Evolutionary conservation across 2,888 invertebrate species (phyloP), one percentile per base, ranked within the genome.

Genomic region (Congeria kusceri): DNA sequence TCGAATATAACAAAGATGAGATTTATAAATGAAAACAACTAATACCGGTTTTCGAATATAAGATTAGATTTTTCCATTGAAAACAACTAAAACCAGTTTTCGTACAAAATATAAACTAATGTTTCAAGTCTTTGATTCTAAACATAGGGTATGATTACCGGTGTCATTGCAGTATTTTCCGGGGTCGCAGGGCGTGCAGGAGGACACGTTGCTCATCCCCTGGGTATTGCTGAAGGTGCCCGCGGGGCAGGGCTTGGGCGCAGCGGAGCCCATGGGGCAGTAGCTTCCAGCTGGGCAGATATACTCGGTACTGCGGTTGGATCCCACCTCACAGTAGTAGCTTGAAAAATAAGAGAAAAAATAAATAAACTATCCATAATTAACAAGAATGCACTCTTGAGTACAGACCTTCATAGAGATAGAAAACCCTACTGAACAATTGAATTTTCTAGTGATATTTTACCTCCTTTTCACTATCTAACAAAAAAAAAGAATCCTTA

Each of bases 81-180:
- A 44, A 44, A 9, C 46, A 44, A 44, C 46, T 18, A 44, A 13
- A 44, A 13, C 46, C 9, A 44, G 18, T 18, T 13, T 13, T 13
- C 46, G 18, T 44, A 18, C 18, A 9, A 9, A 13, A 9, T 13
- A 9, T 18, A 13, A 44, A 13, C 18, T 44, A 9, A 44, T 44
- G 9, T 18, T 44, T 44, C 18, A 18, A 44, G 11, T 18, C 9
- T 44, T 44, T 18, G 18, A 44, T 44, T 13, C 18, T 13, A 9
- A 44, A 13, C 9, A 44, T 18, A 13, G 11, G 9, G 32, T n/a
- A 18, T 9, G 29, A 76, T 62, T 76, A 91, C 92, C 92, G 67
- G 92, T 89, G 49, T 87, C 90, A 82, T 92, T 92, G 72, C 92
- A 92, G 88, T 90, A 92, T 80, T 85, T 87, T n/a, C 92, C 93